phyloP scores from a whole-genome alignment of 2,113 vertebrate genomes.

The Protobothrops mucrosquamatus region DNA sequence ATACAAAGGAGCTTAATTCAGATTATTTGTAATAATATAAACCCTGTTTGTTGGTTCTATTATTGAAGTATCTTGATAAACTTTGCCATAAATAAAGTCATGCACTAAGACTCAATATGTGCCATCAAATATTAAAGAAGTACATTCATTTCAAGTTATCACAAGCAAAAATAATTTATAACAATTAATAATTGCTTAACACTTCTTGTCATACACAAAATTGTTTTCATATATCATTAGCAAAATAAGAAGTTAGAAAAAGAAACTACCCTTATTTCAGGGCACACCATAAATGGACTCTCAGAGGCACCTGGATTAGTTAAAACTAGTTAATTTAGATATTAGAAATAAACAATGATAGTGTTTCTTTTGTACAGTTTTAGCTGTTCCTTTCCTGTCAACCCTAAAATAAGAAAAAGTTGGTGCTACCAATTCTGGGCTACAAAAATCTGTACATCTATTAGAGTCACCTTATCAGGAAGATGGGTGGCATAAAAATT shows the following conservation, averaged over 20 bases:
- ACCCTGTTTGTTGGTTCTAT: not conserved
- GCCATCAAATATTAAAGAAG: conserved; percentile 19
- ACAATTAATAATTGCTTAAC: conserved; percentile 11
- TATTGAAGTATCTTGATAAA: not conserved
- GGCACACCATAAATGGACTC: not conserved
- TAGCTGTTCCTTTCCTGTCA: not conserved
- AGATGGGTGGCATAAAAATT: not conserved
- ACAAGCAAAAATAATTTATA: conserved; percentile 33
- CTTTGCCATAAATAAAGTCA: not conserved
- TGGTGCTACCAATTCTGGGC: not conserved
- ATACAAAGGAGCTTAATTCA: not conserved
- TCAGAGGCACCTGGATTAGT: not conserved
- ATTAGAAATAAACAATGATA: not conserved
- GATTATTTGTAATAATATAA: not conserved
- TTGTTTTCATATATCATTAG: not conserved
- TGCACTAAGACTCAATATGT: not conserved
- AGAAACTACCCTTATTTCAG: not conserved
- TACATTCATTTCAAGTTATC: not conserved
- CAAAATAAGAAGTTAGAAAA: not conserved
- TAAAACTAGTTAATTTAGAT: not conserved
- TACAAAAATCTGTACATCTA: not conserved
- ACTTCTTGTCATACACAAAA: not conserved
- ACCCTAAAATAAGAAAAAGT: not conserved
- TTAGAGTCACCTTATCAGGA: not conserved
- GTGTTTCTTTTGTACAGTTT: not conserved